phyloP scores from a whole-genome alignment of 1,140 invertebrate species.

The Hycleus cichorii region DNA sequence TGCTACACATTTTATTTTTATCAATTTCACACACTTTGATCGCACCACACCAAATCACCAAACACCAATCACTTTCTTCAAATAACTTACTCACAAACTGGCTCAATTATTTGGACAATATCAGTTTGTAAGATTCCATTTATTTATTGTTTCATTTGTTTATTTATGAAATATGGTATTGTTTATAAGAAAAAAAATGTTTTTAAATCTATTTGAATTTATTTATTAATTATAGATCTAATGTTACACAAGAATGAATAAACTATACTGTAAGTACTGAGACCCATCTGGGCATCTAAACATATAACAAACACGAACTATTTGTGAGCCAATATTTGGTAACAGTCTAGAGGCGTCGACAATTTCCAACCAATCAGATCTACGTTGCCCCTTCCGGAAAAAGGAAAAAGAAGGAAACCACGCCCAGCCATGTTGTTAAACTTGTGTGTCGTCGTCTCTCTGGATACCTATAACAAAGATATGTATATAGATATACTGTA shows the following conservation, averaged over 20 bases:
- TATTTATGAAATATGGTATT: too few species aligned
- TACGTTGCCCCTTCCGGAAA: conserved; percentile 30
- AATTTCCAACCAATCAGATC: conserved; percentile 28
- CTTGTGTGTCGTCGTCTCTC: conserved; percentile 18
- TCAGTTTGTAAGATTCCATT: background rate
- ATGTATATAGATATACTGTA: background rate
- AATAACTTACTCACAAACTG: conserved; percentile 24
- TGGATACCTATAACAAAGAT: conserved; percentile 19
- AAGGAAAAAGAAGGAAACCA: conserved; percentile 20
- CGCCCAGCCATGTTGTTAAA: conserved; percentile 40
- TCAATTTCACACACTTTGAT: background rate
- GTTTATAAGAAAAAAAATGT: background rate
- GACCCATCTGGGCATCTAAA: conserved; percentile 41
- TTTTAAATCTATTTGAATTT: background rate
- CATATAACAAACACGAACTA: conserved; percentile 43
- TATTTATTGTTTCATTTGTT: too few species aligned
- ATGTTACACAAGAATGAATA: conserved; percentile 29
- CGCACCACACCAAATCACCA: background rate
- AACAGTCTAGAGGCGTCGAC: conserved; percentile 37
- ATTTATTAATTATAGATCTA: conserved; percentile 28
- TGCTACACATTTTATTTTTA: conserved; percentile 41
- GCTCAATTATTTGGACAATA: background rate
- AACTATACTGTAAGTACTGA: conserved; percentile 34
- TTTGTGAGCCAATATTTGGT: conserved; percentile 44
- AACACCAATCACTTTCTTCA: conserved; percentile 1